Conservation (phyloP, 1,140 invertebrate species). For the Sarcophaga bullata region DNA sequence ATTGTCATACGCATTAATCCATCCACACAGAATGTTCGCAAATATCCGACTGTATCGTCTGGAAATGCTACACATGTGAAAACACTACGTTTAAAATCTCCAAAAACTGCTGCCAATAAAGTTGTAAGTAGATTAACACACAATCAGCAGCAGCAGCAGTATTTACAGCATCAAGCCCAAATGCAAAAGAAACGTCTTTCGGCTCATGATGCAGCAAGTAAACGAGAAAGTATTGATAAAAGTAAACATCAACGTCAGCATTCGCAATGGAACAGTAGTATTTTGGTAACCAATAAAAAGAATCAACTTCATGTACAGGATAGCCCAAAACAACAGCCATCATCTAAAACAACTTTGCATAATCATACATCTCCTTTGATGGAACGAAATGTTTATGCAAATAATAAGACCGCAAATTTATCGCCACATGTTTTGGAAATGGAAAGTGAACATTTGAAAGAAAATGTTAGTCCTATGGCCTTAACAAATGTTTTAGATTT, state of each 20-base stretch:
- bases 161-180: neutral
- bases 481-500: slow-evolving; percentile 54
- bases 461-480: slow-evolving; percentile 58
- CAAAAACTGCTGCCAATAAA: slow-evolving; percentile 49
- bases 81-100: slow-evolving; percentile 55
- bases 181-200: slow-evolving; percentile 21
- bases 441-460: slow-evolving; percentile 48
- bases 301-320: neutral
- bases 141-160: slow-evolving; percentile 38
- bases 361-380: slow-evolving; percentile 37
- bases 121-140: slow-evolving; percentile 41
- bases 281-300: neutral
- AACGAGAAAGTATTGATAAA: neutral
- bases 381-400: slow-evolving; percentile 45
- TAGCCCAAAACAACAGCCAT: neutral
- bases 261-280: neutral
- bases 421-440: slow-evolving; percentile 28
- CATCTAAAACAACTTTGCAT: neutral
- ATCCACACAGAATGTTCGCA: slow-evolving; percentile 37
- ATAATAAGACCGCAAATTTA: slow-evolving; percentile 21
- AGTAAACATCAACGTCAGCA: neutral
- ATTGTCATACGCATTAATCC: neutral
- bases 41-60: slow-evolving; percentile 44
- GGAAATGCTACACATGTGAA: slow-evolving; percentile 47
- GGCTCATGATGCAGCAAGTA: neutral